Base-by-base conservation (phyloP, 2,888 invertebrate species). In the Itoplectis maculator region DNA sequence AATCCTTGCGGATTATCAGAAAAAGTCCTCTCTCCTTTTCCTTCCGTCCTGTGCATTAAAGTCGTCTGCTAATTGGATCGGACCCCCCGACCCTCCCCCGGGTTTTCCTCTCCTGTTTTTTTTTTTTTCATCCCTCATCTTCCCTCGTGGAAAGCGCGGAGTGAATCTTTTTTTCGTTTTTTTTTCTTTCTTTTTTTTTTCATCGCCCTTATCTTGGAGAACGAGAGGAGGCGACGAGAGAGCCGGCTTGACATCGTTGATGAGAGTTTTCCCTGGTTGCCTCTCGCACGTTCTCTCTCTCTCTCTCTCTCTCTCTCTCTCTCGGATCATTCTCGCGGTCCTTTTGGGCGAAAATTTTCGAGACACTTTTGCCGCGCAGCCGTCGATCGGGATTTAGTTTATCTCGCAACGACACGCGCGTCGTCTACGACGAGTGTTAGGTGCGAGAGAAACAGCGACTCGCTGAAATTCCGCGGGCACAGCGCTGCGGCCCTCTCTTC, bases 31-130 rank as follows among this genome's bases (percentile, higher is more conserved):
- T 81, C 87, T 86, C 82, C 85, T 83, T 18, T 84, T 82, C 84
- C 82, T 59, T 61, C 72, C 72, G 51, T 70, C 42, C 45, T 61
- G 68, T 85, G 87, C 87, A 88, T 89, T 88, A 88, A 90, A 88
- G 87, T 88, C 87, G 84, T 86, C 81, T 85, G 86, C 87, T 90
- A 90, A 91, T 91, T 90, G 90, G 89, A 89, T 90, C 88, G 87
- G 81, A 85, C 86, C 82, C 86, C 82, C 80, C 69, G 18, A 59
- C 47, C 54, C 47, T n/a, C n/a, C 47, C 13, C 13, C n/a, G 11
- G 13, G 13, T 70, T 45, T 73, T 9, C 70, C 65, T 23, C 66
- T 35, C 42, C 37, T 35, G 49, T 81, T 78, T 13, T 70, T 79
- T 79, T 73, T 74, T 78, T 83, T 85, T 82, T 82, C 79, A 78